phyloP scores from a whole-genome alignment of 2,888 invertebrate genomes.

The Spialia ferax region DNA sequence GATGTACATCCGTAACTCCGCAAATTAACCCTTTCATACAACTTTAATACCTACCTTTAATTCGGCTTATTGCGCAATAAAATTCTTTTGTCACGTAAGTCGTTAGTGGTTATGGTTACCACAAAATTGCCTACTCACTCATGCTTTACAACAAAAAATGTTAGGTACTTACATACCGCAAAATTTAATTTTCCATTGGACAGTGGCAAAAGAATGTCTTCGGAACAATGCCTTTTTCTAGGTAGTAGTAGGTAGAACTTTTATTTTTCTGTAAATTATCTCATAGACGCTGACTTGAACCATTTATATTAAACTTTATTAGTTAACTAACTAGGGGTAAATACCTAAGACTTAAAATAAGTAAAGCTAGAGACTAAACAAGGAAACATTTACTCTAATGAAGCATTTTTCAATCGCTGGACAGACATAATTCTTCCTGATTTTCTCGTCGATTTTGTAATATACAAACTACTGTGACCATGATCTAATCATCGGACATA shows the following conservation, averaged over 20 bases:
- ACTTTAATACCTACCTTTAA: background rate
- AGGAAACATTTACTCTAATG: no score
- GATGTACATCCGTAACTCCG: no score
- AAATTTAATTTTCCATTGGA: background rate
- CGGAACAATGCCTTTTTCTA: background rate
- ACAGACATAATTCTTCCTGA: background rate
- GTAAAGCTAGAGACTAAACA: no score
- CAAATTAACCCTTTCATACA: no score
- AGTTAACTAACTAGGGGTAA: no score
- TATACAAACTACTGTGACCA: background rate
- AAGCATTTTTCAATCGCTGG: no score
- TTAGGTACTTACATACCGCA: background rate
- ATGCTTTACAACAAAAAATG: background rate
- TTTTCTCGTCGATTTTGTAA: background rate
- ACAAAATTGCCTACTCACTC: background rate
- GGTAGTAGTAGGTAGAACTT: background rate
- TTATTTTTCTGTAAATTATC: background rate
- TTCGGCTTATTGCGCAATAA: background rate
- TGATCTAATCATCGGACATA: background rate
- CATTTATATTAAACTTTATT: background rate
- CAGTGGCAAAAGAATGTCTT: background rate
- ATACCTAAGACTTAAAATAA: background rate
- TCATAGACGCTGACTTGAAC: background rate
- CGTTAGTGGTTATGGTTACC: background rate
- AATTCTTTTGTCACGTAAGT: conserved; percentile 1